Conservation (phyloP, 2,888 invertebrate genomes). For the Andrena fulva region DNA sequence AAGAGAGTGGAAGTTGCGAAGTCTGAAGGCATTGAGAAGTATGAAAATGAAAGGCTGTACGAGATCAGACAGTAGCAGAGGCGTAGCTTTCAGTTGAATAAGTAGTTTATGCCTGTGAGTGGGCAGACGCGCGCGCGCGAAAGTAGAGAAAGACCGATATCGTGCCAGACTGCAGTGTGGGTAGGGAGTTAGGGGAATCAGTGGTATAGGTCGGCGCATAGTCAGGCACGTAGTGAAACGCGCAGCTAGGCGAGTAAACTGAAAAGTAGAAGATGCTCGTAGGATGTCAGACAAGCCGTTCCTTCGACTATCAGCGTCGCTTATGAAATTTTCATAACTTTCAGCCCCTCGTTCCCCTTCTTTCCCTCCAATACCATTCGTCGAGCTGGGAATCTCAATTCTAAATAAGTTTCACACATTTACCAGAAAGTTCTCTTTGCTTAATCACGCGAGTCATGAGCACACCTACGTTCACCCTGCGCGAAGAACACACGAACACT, state of each 20-base stretch:
- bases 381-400: background rate
- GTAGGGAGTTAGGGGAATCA: background rate
- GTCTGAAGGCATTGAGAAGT: no score
- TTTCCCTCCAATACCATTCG: background rate
- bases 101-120: conserved; percentile 18
- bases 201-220: conserved; percentile 14
- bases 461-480: background rate
- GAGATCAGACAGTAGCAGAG: background rate
- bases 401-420: background rate
- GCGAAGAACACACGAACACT: background rate
- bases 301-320: background rate
- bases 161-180: background rate
- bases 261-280: background rate
- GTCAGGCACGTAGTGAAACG: background rate
- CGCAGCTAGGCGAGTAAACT: no score
- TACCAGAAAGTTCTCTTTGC: background rate
- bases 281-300: background rate
- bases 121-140: conserved; percentile 3
- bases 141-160: background rate
- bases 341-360: background rate
- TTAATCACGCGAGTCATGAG: background rate
- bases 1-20: background rate
- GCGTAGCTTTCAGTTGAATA: background rate
- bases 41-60: no score
- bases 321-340: conserved; percentile 44